phyloP scores from a whole-genome alignment of 2,888 invertebrate genomes.

The Oscheius onirici region DNA sequence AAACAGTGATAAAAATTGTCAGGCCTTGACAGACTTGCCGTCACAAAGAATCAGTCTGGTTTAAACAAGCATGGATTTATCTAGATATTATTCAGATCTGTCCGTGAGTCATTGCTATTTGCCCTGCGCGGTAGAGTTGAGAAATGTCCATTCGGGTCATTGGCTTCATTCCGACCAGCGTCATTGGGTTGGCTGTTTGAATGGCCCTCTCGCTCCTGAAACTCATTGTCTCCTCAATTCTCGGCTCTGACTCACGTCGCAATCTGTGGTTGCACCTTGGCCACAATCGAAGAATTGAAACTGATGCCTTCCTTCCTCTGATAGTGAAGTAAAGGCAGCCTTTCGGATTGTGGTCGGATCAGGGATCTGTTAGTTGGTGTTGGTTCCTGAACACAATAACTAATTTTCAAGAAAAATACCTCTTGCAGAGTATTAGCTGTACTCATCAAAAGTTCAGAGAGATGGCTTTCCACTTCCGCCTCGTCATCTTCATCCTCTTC shows the following conservation, averaged over 20 bases:
- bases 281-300: neutral
- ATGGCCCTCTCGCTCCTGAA: conserved; percentile 19
- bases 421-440: conserved; percentile 15
- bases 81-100: neutral
- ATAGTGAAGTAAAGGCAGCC: conserved; percentile 23
- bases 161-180: conserved; percentile 27
- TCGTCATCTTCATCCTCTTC: conserved; percentile 7
- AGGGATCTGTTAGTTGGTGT: neutral
- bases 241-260: neutral
- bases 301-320: neutral
- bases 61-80: too few relatives aligned
- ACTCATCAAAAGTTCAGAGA: neutral
- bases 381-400: neutral
- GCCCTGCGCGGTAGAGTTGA: conserved; percentile 6
- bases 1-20: too few relatives aligned
- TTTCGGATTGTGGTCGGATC: neutral
- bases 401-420: too few relatives aligned
- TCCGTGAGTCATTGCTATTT: conserved; percentile 14
- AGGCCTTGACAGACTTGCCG: too few relatives aligned
- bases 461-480: conserved; percentile 5
- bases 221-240: neutral
- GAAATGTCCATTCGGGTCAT: conserved; percentile 28
- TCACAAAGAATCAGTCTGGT: too few relatives aligned
- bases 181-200: conserved; percentile 16
- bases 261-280: neutral